phyloP scores from a whole-genome alignment of 2,113 vertebrate genomes.

The Potamarius usumacintae region DNA sequence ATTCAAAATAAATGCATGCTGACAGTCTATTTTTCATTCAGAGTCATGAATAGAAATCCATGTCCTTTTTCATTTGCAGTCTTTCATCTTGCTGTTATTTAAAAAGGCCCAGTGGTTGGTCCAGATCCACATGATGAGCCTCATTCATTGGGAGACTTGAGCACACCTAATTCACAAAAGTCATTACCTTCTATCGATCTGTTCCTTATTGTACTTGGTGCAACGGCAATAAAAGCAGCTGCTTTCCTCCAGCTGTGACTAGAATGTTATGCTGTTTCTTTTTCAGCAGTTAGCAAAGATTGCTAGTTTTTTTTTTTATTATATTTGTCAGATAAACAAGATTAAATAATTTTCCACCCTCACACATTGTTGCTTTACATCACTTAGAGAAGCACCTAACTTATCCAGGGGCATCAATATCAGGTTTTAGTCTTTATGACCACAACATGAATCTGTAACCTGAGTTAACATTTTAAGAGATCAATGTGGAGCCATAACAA shows the following conservation, averaged over 20 bases:
- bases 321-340: background rate
- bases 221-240: background rate
- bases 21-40: background rate
- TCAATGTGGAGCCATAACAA: background rate
- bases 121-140: slow-evolving; percentile 25
- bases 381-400: background rate
- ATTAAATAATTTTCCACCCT: background rate
- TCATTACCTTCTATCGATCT: slow-evolving; percentile 25
- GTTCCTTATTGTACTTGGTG: background rate
- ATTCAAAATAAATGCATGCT: slow-evolving; percentile 6
- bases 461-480: background rate
- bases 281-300: slow-evolving; percentile 4
- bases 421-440: background rate
- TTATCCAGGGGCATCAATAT: background rate
- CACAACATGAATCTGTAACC: background rate
- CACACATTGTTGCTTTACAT: background rate
- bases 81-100: slow-evolving; percentile 5
- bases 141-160: slow-evolving; percentile 5
- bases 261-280: background rate
- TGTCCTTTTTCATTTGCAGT: background rate
- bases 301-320: background rate
- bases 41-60: background rate
- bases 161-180: slow-evolving; percentile 14
- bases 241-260: slow-evolving; percentile 2
- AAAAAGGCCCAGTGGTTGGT: slow-evolving; percentile 4